Evolutionary conservation across 2,797 vertebrate species (phyloP), one percentile per base, ranked within the genome.

Genomic region (Pygocentrus nattereri): DNA sequence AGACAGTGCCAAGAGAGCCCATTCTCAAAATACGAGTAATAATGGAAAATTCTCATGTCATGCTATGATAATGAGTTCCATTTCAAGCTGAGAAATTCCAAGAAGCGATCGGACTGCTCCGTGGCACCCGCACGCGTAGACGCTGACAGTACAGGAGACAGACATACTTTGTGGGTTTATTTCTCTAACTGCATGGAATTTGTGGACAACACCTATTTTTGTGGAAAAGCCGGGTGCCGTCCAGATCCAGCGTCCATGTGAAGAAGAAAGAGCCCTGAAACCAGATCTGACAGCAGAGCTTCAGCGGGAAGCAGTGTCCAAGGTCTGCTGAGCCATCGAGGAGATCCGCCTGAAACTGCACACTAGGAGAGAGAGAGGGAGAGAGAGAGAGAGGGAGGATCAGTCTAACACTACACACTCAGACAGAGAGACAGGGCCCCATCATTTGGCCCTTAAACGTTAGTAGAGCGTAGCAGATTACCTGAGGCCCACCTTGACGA

Each of bases 131-230:
- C 15, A n/a, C 30, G 18, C 52, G 34, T 44, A 44, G 4, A 69
- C 67, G 30, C 71, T 71, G 71, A 74, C 59, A 74, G 73, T 89
- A 90, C 73, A 49, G 73, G 78, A 77, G 68, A 68, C 81, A 80
- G 76, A 77, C 74, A 75, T 68, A 88, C 90, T 71, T 87, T 90
- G 84, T 90, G 87, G 88, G 85, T 93, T 93, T 92, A 92, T 93
- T 93, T 93, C 92, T 89, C 90, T 91, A 93, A 92, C 89, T 91
- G 89, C 74, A 79, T 88, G 87, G 92, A 92, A 93, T 93, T 93
- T 91, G 88, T 90, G 89, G 93, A 93, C 92, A 94, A 95, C 93
- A 94, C 93, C 91, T 94, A 93, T 92, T 93, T 93, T 78, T 91
- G 91, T 92, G 93, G 91, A 93, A 93, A 93, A 89, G 90, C 88